Conservation (phyloP, 2,113 vertebrate genomes). For the Halichoerus grypus region DNA sequence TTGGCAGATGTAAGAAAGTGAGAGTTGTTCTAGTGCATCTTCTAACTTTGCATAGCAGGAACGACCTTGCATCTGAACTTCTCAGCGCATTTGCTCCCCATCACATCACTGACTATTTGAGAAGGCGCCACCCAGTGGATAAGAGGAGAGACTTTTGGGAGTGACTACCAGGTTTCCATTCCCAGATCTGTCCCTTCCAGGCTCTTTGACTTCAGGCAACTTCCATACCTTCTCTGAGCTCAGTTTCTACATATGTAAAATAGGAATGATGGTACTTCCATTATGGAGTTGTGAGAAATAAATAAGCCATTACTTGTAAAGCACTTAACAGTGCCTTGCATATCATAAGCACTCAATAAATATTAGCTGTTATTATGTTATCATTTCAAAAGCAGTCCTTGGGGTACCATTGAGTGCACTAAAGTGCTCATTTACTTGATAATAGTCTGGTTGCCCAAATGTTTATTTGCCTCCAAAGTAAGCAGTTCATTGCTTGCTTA, state of each 20-base stretch:
- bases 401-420: slow-evolving; percentile 14
- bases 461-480: slow-evolving; percentile 58
- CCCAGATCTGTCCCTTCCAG: background rate
- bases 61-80: background rate
- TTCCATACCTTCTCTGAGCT: background rate
- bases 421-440: slow-evolving; percentile 46
- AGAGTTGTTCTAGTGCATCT: background rate
- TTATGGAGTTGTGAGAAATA: slow-evolving; percentile 11
- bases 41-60: background rate
- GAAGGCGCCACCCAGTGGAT: too few species aligned
- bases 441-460: slow-evolving; percentile 31
- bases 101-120: background rate
- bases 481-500: slow-evolving; percentile 49
- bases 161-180: background rate
- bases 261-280: background rate
- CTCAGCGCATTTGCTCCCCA: background rate
- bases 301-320: slow-evolving; percentile 1
- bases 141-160: background rate
- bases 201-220: background rate
- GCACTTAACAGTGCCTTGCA: background rate
- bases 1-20: background rate
- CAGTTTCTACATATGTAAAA: background rate
- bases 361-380: slow-evolving; percentile 44
- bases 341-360: slow-evolving; percentile 9
- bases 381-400: slow-evolving; percentile 53